These are phyloP conservation scores for Epizoanthus stellaris DNA, from an alignment of 92 coral and sea anemone genomes.

Conservation along the genomic window DNA sequence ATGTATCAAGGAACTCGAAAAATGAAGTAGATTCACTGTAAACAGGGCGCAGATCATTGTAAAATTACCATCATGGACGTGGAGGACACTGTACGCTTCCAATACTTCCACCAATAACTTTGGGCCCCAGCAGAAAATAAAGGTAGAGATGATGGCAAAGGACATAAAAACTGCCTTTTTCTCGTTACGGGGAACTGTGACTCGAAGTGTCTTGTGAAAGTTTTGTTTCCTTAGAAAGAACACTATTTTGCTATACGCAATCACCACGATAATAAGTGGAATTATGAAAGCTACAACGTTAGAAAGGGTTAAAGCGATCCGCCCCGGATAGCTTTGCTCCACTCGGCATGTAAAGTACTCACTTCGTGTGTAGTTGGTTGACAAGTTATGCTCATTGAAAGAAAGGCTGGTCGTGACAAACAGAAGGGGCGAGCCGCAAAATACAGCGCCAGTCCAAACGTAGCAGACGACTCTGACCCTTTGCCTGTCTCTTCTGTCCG, in stretches of 20 bases:
- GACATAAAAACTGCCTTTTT: conserved; percentile 19
- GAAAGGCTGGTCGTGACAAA: neutral
- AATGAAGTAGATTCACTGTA: conserved; percentile 4
- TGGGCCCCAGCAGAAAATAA: conserved; percentile 12
- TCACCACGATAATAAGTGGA: neutral
- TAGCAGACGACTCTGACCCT: neutral
- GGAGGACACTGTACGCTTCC: neutral
- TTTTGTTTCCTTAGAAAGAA: neutral
- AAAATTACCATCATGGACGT: neutral
- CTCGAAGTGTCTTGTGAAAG: neutral
- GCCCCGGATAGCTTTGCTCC: neutral
- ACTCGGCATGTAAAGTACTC: neutral
- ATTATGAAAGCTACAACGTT: neutral
- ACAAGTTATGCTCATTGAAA: neutral
- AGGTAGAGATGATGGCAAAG: conserved; percentile 11
- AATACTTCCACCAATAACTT: neutral
- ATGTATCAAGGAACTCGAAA: conserved; percentile 10
- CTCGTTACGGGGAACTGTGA: conserved; percentile 22
- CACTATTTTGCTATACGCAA: conserved; percentile 4
- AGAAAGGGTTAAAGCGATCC: neutral
- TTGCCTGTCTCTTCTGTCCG: neutral
- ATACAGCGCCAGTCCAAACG: conserved; percentile 1
- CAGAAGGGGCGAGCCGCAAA: conserved; percentile 10
- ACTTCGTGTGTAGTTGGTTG: neutral
- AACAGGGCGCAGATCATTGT: neutral